phyloP scores from a whole-genome alignment of 2,888 invertebrate species.

The Erynnis tages region DNA sequence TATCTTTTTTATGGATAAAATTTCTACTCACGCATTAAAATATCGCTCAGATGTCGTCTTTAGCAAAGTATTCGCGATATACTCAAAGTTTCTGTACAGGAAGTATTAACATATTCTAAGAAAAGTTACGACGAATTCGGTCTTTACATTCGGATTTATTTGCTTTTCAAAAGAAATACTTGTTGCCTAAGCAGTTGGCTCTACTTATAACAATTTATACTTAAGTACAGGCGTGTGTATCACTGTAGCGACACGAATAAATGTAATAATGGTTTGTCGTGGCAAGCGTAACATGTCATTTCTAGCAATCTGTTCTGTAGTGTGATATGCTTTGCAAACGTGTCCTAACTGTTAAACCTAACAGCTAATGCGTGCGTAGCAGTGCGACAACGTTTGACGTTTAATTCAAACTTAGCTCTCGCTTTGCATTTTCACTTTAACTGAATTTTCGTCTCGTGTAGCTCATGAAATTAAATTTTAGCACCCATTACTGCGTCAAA shows the following conservation, averaged over 20 bases:
- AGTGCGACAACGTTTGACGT: constrained; percentile 11
- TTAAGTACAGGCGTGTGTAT: neutral
- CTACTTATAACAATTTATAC: constrained; percentile 6
- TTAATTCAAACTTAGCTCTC: constrained; percentile 1
- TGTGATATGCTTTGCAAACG: constrained; percentile 3
- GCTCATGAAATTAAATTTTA: too few relatives aligned
- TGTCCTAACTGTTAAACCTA: constrained; percentile 15
- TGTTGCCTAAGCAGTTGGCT: constrained; percentile 5
- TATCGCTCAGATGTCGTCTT: neutral
- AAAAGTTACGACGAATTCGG: neutral
- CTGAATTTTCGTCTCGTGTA: neutral
- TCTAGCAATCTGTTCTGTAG: neutral
- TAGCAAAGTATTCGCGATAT: neutral
- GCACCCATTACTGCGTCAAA: too few relatives aligned
- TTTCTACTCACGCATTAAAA: neutral
- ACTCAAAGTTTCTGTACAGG: neutral
- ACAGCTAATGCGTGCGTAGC: constrained; percentile 3
- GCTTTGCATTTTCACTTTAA: constrained; percentile 10
- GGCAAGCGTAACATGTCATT: neutral
- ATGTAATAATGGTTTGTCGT: neutral
- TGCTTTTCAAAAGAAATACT: neutral
- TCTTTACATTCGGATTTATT: constrained; percentile 2
- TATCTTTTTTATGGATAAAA: neutral
- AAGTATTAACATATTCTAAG: neutral
- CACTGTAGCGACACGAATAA: neutral